Percentiles rank a stretch among this genome's conserved stretches.
Conservation (phyloP, 2,888 invertebrate species). For the Thecophora atra region DNA sequence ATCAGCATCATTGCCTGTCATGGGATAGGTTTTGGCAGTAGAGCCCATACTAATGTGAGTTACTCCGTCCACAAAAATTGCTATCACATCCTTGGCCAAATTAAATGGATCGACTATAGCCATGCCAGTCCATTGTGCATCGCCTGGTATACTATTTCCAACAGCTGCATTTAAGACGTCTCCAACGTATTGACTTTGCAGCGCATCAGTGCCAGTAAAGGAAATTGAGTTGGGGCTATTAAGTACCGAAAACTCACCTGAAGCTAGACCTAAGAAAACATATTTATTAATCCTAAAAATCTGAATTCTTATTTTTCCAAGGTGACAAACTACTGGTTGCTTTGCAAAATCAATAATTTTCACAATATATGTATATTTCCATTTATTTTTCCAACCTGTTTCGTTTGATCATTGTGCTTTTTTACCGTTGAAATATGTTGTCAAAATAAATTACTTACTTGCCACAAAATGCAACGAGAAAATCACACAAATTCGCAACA, state of each 20-base stretch:
- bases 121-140: slow-evolving; percentile 76
- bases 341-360: background rate
- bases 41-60: slow-evolving; percentile 60
- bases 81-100: slow-evolving; percentile 77
- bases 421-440: background rate
- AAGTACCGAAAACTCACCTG: slow-evolving; percentile 73
- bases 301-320: background rate
- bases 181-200: slow-evolving; percentile 71
- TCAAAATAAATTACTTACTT: slow-evolving; percentile 56
- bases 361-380: background rate
- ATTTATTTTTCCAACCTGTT: background rate
- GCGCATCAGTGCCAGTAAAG: slow-evolving; percentile 74
- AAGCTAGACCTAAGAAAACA: slow-evolving; percentile 54
- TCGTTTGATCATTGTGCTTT: background rate
- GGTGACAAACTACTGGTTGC: background rate
- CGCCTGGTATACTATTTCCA: slow-evolving; percentile 78
- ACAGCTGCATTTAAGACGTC: slow-evolving; percentile 78
- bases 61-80: slow-evolving; percentile 77
- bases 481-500: slow-evolving; percentile 59
- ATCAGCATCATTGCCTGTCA: slow-evolving; percentile 53
- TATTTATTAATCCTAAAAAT: background rate
- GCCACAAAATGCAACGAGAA: slow-evolving; percentile 59
- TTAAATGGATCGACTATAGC: slow-evolving; percentile 76
- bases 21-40: slow-evolving; percentile 54
- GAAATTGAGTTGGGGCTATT: slow-evolving; percentile 75